Evolutionary conservation across 2,888 invertebrate species (phyloP).

Genomic region (Zelleria hepariella): DNA sequence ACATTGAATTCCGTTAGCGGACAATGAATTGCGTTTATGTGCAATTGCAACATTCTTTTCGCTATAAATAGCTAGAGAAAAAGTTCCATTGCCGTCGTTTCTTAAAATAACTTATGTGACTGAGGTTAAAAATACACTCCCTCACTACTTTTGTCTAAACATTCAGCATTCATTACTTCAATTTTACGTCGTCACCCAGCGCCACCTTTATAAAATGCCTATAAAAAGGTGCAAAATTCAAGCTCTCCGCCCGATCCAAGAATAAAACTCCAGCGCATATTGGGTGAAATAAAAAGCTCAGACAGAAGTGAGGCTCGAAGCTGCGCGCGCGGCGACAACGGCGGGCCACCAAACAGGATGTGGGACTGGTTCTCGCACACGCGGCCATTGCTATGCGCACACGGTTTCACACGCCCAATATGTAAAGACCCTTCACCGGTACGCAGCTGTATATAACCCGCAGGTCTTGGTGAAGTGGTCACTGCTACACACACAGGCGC

Average conservation of each 20-base stretch:
- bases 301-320: constrained; percentile 49
- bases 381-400: constrained; percentile 20
- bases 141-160: no score
- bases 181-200: not conserved
- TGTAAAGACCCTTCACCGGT: not conserved
- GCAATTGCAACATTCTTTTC: no score
- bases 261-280: not conserved
- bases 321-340: constrained; percentile 35
- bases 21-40: no score
- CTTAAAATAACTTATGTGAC: not conserved
- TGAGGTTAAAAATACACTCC: not conserved
- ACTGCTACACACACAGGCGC: constrained; percentile 33
- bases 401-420: not conserved
- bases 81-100: not conserved
- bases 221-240: not conserved
- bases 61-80: no score
- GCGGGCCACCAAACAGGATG: constrained; percentile 68
- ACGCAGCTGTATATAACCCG: not conserved
- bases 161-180: not conserved
- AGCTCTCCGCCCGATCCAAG: not conserved
- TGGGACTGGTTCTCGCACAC: constrained; percentile 66
- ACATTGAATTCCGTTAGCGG: not conserved
- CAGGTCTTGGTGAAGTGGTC: not conserved
- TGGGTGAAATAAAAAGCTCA: constrained; percentile 64
- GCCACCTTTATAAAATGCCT: not conserved